Evolutionary conservation across 1,140 invertebrate species (phyloP), one percentile per base, ranked within the genome.

Genomic region (Drosophila equinoxialis): DNA sequence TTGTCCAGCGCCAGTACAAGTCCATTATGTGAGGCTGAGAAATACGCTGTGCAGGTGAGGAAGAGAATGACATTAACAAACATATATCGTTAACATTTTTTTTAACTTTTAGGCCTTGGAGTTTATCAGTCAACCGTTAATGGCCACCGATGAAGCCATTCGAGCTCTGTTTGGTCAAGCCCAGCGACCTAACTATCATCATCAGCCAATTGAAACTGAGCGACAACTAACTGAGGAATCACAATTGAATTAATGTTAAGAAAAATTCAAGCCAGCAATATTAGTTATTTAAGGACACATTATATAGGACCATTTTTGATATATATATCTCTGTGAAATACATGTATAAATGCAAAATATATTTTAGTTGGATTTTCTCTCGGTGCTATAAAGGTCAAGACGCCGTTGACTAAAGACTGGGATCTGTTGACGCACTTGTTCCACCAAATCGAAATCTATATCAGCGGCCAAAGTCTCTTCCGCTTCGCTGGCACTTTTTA

Each of bases 371-470:
- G 58, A 39, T 41, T 86, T 84, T 39, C 58, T 78, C 42, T 77
- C 65, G 1, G 95, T 96, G 65, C 96, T 94, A 87, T 98, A 98
- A 1, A 98, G 72, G 90, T 98, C 97, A 1, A 93, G 94, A 69
- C 97, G 94, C 72, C 95, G 94, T 93, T 98, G 97, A 10, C 87
- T 92, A 48, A 93, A 94, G 10, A 96, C 94, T 1, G 97, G 97
- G 86, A 99, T 97, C 92, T 97, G 96, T 62, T 94, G 92, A 69
- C 97, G 94, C 0, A 97, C 95, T 90, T 97, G 94, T 54, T 96
- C 94, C 23, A 97, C 94, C 63, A 95, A 91, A 10, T 93, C 92
- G 63, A 97, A 92, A 94, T 98, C 96, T 55, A 99, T 94, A 87
- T 98, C 96, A 48, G 93, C 94, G 68, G 96, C 93, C 41, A 98